Evolutionary conservation across 2,888 invertebrate species (phyloP), one percentile per base, ranked within the genome.

Genomic region (Diogma glabrata): DNA sequence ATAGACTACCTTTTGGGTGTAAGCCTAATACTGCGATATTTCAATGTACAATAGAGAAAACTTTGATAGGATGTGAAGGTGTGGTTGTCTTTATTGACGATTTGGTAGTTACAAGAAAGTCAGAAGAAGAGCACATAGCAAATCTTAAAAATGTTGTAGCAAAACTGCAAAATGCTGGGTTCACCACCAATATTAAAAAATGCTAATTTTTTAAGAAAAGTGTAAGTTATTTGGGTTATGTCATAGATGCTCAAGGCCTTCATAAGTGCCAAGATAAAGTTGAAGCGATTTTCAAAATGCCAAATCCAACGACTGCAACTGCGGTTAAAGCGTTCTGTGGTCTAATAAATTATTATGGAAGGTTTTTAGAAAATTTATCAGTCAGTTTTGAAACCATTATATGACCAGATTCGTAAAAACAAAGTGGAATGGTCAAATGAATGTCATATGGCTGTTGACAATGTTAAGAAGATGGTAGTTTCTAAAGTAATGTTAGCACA

Each of bases 21-120:
- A 54, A 57, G n/a, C 58, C 57, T 16, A 60, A 60, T 9, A 59
- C 60, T 6, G 57, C 59, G 9, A 59, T 59, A 51, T 63, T 64
- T 50, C 60, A 64, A 56, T 56, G 58, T 54, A 55, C 57, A 28
- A 60, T 64, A 56, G 57, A 58, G 19, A 53, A 49, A 49, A 36
- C 24, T 7, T 24, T 24, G 9, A 7, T 24, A 24, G 24, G 24
- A 9, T 24, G 24, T 24, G 54, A 49, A 10, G 57, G 55, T 4
- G 54, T 55, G 12, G 54, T 53, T 2, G 54, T 56, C 17, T 58
- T 57, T 51, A 51, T 57, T 24, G 58, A 60, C 48, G 58, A 60
- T 51, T 57, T 61, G 12, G 43, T 58, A 20, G 20, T 57, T 58
- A 53, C 57, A 59, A 12, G 57, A 60, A 38, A 53, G 53, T 23